Conservation (phyloP, 1,140 invertebrate genomes). For the Belonocnema kinseyi region DNA sequence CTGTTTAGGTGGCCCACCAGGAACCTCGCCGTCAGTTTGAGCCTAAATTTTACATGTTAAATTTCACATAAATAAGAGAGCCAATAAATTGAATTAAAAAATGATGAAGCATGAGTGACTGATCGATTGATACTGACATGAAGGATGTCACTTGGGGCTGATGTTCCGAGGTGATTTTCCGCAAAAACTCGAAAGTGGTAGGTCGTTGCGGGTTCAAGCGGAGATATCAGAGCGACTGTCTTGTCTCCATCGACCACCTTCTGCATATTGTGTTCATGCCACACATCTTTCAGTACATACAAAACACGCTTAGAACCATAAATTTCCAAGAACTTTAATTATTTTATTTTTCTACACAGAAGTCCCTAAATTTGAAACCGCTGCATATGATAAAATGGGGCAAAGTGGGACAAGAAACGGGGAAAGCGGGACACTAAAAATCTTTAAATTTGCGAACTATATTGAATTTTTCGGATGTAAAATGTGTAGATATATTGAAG, state of each 20-base stretch:
- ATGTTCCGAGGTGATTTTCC: slow-evolving; percentile 81
- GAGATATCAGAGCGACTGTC: slow-evolving; percentile 76
- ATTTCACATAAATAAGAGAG: not conserved
- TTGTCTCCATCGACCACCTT: slow-evolving; percentile 77
- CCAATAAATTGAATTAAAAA: not conserved
- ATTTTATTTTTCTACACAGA: no score
- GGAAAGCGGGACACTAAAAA: no score
- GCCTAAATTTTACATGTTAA: slow-evolving; percentile 50
- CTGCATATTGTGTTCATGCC: slow-evolving; percentile 77
- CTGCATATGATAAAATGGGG: no score
- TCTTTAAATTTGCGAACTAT: no score
- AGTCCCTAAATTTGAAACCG: no score
- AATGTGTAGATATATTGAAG: no score
- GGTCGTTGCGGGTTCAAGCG: slow-evolving; percentile 80
- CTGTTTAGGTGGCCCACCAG: slow-evolving; percentile 77
- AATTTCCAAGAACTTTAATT: slow-evolving; percentile 10
- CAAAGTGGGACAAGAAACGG: no score
- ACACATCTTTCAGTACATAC: slow-evolving; percentile 73
- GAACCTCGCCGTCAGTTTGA: slow-evolving; percentile 80
- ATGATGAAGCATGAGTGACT: slow-evolving; percentile 43
- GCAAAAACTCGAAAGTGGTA: slow-evolving; percentile 83
- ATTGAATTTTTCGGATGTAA: no score
- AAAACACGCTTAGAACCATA: slow-evolving; percentile 42
- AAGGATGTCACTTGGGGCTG: slow-evolving; percentile 80
- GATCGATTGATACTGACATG: slow-evolving; percentile 73